phyloP scores from a whole-genome alignment of 2,888 invertebrate genomes.

The Malachius bipustulatus region DNA sequence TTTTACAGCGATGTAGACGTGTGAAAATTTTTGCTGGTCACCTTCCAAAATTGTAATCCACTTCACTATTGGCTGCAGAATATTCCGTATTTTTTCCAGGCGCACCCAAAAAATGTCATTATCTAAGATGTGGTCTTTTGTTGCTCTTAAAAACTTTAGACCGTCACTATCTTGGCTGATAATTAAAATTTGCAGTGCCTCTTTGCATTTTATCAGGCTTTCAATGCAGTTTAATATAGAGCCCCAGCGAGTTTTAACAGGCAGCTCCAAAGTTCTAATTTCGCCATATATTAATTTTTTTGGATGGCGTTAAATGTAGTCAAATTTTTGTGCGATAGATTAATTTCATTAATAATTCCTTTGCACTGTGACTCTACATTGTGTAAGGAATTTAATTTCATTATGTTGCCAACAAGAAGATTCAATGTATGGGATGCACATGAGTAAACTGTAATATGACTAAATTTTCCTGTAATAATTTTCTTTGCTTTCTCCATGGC shows the following conservation, averaged over 20 bases:
- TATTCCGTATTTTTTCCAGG: background rate
- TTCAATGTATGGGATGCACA: slow-evolving; percentile 18
- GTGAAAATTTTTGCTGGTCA: too few species aligned
- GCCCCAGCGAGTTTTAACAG: slow-evolving; percentile 14
- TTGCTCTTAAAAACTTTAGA: too few species aligned
- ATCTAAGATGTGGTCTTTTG: slow-evolving; percentile 2
- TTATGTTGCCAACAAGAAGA: slow-evolving; percentile 17
- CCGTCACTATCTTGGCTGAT: too few species aligned
- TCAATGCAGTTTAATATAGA: slow-evolving; percentile 11
- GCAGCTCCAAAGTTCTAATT: slow-evolving; percentile 12
- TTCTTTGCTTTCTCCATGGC: slow-evolving; percentile 21
- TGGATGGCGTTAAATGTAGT: slow-evolving; percentile 13
- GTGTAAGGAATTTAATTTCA: slow-evolving; percentile 12
- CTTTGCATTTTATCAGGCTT: too few species aligned
- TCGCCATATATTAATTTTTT: slow-evolving; percentile 7
- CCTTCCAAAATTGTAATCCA: slow-evolving; percentile 12
- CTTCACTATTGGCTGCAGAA: slow-evolving; percentile 11
- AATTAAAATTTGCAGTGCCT: too few species aligned
- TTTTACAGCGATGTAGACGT: too few species aligned
- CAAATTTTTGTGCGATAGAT: slow-evolving; percentile 10
- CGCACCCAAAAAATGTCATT: slow-evolving; percentile 1
- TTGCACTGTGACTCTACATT: slow-evolving; percentile 11
- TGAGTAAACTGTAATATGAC: slow-evolving; percentile 17
- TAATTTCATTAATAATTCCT: slow-evolving; percentile 15
- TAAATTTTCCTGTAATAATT: slow-evolving; percentile 19